Base-by-base conservation (phyloP, 1,140 invertebrate genomes). In the Drosophila pruinosa region DNA sequence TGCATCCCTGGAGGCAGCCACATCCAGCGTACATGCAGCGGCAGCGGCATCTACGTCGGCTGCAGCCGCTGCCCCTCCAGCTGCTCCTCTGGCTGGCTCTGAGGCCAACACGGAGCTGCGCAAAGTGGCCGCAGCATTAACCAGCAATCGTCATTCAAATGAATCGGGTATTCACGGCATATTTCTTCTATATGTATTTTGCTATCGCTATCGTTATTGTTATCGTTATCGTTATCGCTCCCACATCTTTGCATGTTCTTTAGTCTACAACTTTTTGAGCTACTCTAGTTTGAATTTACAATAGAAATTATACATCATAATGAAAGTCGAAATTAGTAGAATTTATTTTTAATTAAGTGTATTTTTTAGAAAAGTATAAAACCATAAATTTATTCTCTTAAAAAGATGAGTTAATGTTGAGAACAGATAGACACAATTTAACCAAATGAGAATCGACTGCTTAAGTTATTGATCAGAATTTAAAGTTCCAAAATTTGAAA, bases 111-210 rank as follows among this genome's bases (percentile, higher is more conserved):
- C 86, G 71, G 89, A 90, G 63, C 71, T 90, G 63, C 89, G 88
- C 41, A 89, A 75, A 50, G 79, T 64, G 8, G 75, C 72, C 8
- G 72, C 72, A 48, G 68, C 64, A 4, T 38, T 83, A 48, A 83
- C 67, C 69, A 89, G 58, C 70, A 90, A 91, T 82, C 89, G 89
- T 12, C 89, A 89, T 77, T 91, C 89, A 52, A 91, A 91, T 57
- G 89, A 91, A 91, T 91, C 89, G 71, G 89, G 89, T 90, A 91
- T 62, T 77, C 39, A 24, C 62, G 28, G 54, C 69, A 65, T 7
- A 57, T 36, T 69, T 39, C 21, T 38, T 41, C 68, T 45, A 45
- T 34, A n/a, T 48, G 15, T 7, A 47, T 8, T 14, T 24, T 41
- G 26, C 17, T 50, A 28, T 62, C 39, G 22, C 17, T 31, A n/a